phyloP scores from a whole-genome alignment of 2,888 invertebrate genomes.

The Ichneumoninae sp. region DNA sequence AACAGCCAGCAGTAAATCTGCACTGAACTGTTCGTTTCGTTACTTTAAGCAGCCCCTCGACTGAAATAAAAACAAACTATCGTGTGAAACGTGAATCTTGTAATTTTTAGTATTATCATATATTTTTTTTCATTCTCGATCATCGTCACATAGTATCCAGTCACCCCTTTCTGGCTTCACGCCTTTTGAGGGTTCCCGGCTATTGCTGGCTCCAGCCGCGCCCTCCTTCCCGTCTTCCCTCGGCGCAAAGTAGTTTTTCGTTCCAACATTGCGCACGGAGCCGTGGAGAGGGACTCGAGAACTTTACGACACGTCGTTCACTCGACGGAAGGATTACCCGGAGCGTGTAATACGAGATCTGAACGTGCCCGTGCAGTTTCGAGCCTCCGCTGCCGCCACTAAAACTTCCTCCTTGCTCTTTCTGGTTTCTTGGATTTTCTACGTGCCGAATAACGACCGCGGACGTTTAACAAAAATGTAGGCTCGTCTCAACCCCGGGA shows the following conservation, averaged over 20 bases:
- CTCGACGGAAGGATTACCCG: conserved; percentile 69
- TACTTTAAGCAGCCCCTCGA: no score
- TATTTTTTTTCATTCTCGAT: neutral
- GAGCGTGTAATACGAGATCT: conserved; percentile 62
- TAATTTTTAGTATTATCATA: neutral
- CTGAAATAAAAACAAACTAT: no score
- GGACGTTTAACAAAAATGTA: conserved; percentile 27
- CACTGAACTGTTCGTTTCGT: no score
- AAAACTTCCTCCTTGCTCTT: conserved; percentile 23
- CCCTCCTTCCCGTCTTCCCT: neutral
- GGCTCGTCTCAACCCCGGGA: neutral
- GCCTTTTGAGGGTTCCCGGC: neutral
- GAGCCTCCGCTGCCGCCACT: neutral
- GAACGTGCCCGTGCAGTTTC: conserved; percentile 42
- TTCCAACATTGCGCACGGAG: neutral
- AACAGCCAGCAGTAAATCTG: no score
- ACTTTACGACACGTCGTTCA: conserved; percentile 68
- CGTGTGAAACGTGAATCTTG: no score
- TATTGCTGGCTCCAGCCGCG: neutral
- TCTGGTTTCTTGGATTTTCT: conserved; percentile 40
- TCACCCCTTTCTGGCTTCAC: neutral
- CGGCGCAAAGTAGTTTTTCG: neutral
- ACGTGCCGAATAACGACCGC: neutral
- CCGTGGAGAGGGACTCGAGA: conserved; percentile 37
- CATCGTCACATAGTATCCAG: neutral